Evolutionary conservation across 1,140 invertebrate genomes (phyloP), one percentile per base, ranked within the genome.

Genomic region (Delia radicum): DNA sequence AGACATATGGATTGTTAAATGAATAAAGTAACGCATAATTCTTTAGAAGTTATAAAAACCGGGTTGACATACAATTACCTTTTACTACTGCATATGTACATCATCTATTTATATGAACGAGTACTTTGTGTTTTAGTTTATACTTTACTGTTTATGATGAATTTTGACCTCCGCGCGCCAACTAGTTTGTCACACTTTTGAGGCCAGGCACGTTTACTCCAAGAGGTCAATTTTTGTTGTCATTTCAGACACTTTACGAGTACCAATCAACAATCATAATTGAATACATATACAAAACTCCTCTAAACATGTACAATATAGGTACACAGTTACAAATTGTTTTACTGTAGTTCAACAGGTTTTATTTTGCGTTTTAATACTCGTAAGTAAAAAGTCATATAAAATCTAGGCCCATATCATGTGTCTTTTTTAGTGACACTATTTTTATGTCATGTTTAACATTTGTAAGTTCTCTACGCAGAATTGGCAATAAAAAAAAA

Each of bases 101-200:
- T 65, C 48, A 2, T 21, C 48, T n/a, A 55, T 55, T 55, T n/a
- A n/a, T n/a, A n/a, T n/a, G n/a, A 6, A 55, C 48, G n/a, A 21
- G 13, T 12, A 55, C n/a, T 55, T 55, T 3, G 18, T 55, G n/a
- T 13, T 55, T 10, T 55, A 21, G 13, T 55, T 6, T n/a, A 6
- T 13, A 33, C 62, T 24, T 69, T 33, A n/a, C 29, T 21, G 31
- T 33, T 69, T 69, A 69, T 69, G 65, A 69, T 69, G 29, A 18
- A 69, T 69, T 69, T 69, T 69, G 65, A 69, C 65, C 65, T 69
- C 72, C 72, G 72, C 65, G 42, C 27, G 72, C 72, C 72, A 48
- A 83, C 82, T 78, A 83, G 82, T 83, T 83, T 83, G 82, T 83
- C 82, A 83, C 82, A 83, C 82, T 83, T 69, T 80, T 83, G 81